These are phyloP conservation scores for Coptodon rendalli DNA, from an alignment of 2,113 vertebrate genomes.

Conservation along the genomic window DNA sequence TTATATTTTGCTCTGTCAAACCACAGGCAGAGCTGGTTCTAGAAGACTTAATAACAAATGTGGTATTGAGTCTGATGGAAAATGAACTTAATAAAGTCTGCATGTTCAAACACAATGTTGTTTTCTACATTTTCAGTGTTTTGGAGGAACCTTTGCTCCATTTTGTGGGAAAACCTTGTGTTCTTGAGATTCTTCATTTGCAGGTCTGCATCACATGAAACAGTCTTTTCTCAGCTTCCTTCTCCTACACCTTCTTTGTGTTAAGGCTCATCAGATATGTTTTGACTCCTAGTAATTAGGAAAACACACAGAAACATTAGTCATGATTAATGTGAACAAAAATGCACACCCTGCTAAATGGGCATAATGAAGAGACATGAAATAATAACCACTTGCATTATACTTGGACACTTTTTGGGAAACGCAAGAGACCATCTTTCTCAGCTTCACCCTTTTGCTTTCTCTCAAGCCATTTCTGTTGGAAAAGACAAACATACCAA, in stretches of 20 bases:
- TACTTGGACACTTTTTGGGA: constrained; percentile 83
- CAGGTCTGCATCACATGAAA: constrained; percentile 91
- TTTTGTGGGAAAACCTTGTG: constrained; percentile 75
- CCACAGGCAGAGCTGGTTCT: constrained; percentile 89
- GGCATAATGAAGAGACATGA: neutral
- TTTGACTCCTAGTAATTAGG: constrained; percentile 76
- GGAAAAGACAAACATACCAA: neutral
- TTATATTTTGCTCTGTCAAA: constrained; percentile 71
- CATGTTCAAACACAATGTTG: neutral
- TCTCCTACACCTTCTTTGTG: constrained; percentile 84
- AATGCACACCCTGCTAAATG: neutral
- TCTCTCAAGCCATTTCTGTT: constrained; percentile 81
- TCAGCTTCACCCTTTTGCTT: constrained; percentile 68
- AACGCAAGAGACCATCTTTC: constrained; percentile 64
- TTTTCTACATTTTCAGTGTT: neutral
- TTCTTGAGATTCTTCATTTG: constrained; percentile 81
- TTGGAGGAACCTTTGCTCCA: constrained; percentile 90
- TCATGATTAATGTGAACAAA: neutral
- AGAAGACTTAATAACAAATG: neutral
- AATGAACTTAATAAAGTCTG: neutral
- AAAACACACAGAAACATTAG: neutral
- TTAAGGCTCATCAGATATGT: constrained; percentile 88
- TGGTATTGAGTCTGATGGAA: neutral
- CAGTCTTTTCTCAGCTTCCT: constrained; percentile 82
- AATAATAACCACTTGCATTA: constrained; percentile 78